phyloP scores from a whole-genome alignment of 2,113 vertebrate genomes.

The Psammodynastes pulverulentus region DNA sequence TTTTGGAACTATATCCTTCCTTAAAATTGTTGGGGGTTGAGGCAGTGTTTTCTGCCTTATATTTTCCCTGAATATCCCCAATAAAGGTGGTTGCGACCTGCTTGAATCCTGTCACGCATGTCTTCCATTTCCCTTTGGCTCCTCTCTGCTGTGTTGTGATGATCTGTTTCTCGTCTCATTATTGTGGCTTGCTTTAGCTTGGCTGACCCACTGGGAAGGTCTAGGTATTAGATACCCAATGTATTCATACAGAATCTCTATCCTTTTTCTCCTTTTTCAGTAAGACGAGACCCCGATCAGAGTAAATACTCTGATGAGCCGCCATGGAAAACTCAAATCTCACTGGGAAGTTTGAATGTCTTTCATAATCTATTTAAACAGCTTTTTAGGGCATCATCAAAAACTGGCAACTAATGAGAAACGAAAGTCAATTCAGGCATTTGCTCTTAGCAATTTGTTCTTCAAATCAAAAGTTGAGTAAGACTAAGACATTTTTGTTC shows the following conservation, averaged over 20 bases:
- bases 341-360: conserved; percentile 62
- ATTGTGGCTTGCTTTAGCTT: conserved; percentile 29
- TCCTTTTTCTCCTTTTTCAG: conserved; percentile 31
- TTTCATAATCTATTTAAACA: conserved; percentile 68
- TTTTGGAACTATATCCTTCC: background rate
- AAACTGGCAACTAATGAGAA: conserved; percentile 56
- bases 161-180: conserved; percentile 39
- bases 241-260: background rate
- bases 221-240: background rate
- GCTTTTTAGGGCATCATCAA: conserved; percentile 62
- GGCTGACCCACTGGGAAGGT: conserved; percentile 37
- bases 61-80: background rate
- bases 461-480: conserved; percentile 39
- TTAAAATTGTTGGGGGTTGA: background rate
- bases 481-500: conserved; percentile 26
- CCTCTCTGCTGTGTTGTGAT: background rate
- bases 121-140: background rate
- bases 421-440: conserved; percentile 58
- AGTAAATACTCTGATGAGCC: conserved; percentile 52
- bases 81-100: background rate
- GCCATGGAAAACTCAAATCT: conserved; percentile 52
- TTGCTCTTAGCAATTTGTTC: conserved; percentile 42
- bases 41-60: background rate
- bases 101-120: background rate
- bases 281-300: conserved; percentile 52